These are phyloP conservation scores for Perizoma flavofasciatum DNA, from an alignment of 2,888 invertebrate genomes.

Conservation along the genomic window DNA sequence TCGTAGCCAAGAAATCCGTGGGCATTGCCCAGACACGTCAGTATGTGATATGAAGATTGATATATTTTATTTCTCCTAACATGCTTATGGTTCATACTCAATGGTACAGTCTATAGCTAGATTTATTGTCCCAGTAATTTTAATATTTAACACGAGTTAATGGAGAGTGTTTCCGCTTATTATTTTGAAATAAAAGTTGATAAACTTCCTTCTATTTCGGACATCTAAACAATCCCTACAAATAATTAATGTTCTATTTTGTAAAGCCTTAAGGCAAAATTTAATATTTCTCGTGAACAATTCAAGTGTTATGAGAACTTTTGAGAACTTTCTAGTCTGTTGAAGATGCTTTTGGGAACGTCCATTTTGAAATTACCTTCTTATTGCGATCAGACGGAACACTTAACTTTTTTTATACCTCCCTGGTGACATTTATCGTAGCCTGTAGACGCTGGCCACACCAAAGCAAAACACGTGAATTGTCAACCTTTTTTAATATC, in stretches of 20 bases:
- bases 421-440: too few species aligned
- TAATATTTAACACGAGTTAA: slow-evolving; percentile 24
- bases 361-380: too few species aligned
- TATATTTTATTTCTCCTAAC: background rate
- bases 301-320: background rate
- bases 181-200: slow-evolving; percentile 16
- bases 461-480: too few species aligned
- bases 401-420: too few species aligned
- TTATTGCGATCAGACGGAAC: too few species aligned
- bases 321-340: background rate
- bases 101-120: slow-evolving; percentile 1
- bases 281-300: background rate
- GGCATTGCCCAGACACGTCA: too few species aligned
- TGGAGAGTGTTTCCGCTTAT: slow-evolving; percentile 20
- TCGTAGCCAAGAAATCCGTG: too few species aligned
- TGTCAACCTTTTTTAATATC: too few species aligned
- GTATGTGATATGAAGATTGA: too few species aligned
- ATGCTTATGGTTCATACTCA: slow-evolving; percentile 4
- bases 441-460: too few species aligned
- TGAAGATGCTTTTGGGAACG: background rate
- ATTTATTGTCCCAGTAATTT: slow-evolving; percentile 1
- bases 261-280: background rate
- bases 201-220: background rate
- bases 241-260: background rate
- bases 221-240: slow-evolving; percentile 2